These are phyloP conservation scores for Tetranychus urticae DNA, from an alignment of 1,140 invertebrate genomes.

Conservation along the genomic window DNA sequence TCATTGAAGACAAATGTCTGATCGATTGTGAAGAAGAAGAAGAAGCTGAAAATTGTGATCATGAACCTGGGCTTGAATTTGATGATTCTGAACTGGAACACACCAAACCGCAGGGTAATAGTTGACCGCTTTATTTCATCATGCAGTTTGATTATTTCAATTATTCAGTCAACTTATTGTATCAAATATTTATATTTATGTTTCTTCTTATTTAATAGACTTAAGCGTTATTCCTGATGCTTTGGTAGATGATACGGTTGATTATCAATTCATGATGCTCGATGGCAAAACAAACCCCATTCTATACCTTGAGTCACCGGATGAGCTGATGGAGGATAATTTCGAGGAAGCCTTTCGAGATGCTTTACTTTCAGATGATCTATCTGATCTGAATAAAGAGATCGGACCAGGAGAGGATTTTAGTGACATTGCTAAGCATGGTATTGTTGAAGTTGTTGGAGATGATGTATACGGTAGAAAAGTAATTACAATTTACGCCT, in stretches of 20 bases:
- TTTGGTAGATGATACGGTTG: neutral
- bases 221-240: neutral
- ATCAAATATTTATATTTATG: no score
- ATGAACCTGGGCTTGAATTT: conserved; percentile 75
- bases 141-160: no score
- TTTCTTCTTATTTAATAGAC: neutral
- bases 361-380: conserved; percentile 18
- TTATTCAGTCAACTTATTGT: no score
- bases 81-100: conserved; percentile 68
- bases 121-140: neutral
- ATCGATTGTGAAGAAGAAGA: neutral
- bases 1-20: conserved; percentile 27
- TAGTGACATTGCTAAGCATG: conserved; percentile 49
- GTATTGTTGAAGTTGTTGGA: conserved; percentile 64
- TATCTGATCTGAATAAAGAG: conserved; percentile 16
- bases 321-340: conserved; percentile 72
- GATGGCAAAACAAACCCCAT: neutral
- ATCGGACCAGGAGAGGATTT: conserved; percentile 29
- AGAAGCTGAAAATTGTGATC: conserved; percentile 7
- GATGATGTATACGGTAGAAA: conserved; percentile 73
- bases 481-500: conserved; percentile 83
- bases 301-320: conserved; percentile 39
- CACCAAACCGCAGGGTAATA: conserved; percentile 13
- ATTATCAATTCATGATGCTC: neutral
- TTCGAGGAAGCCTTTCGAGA: conserved; percentile 56